Base-by-base conservation (phyloP, 2,797 vertebrate species). In the Helostoma temminkii region DNA sequence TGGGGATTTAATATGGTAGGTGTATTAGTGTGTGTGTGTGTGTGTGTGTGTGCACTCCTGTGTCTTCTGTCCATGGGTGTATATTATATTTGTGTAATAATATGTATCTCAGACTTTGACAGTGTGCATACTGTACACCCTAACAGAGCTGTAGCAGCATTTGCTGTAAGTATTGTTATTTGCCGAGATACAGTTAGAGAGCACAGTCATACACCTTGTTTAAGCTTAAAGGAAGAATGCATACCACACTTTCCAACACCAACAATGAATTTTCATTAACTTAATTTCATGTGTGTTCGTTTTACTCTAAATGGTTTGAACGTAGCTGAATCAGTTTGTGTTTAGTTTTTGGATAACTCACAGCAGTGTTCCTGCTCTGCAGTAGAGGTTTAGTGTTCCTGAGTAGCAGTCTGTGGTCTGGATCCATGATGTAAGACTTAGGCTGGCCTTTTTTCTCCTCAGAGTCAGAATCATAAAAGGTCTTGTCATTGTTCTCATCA, bases 301-400 rank as follows among this genome's bases (percentile, higher is more conserved):
- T 61, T 45, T 15, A 2, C 4, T 52, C 24, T 8, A 21, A 15
- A 55, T 28, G 39, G 9, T 48, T 49, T 19, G 2, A 15, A 22
- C 25, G 18, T 0, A 15, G 16, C 28, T 42, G 9, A 12, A 34
- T 11, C 10, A 39, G n/a, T 6, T 41, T 70, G 1, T 21, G 56
- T 11, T 16, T 53, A 9, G 57, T 9, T 66, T 80, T 1, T 1
- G 1, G 19, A 15, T 46, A 9, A 91, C 96, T 89, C 94, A 99
- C 97, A 43, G 98, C 97, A 9, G 97, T 96, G 93, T 99, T 99
- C 70, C 97, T 94, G 91, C 97, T 99, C 90, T 99, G 97, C 52
- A 99, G 93, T 28, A 99, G 91, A 30, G 97, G 96, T 64, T 97
- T 99, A 69, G 97, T 99, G 87, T 96, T 98, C 74, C 94, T 91